A percentile compares a stretch with the other conserved stretches of the same genome.
Conservation (phyloP, 2,113 vertebrate genomes). For the Clupea harengus region DNA sequence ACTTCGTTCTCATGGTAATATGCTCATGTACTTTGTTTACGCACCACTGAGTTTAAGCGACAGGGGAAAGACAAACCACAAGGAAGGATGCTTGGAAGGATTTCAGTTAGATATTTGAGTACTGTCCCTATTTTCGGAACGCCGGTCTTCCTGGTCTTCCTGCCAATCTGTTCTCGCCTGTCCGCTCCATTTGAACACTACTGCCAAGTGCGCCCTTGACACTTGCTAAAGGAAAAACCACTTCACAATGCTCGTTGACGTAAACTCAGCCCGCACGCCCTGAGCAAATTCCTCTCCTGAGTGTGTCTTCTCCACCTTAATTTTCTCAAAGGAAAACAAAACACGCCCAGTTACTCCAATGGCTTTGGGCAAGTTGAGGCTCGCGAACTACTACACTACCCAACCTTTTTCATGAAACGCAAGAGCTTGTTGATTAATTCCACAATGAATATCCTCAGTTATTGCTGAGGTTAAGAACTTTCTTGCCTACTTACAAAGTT, state of each 20-base stretch:
- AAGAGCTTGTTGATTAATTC: neutral
- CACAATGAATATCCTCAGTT: neutral
- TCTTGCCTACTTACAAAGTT: neutral
- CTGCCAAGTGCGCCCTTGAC: neutral
- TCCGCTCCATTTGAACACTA: neutral
- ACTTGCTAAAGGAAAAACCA: neutral
- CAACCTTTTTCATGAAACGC: neutral
- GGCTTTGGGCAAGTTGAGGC: neutral
- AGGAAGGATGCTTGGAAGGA: constrained; percentile 13
- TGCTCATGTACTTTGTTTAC: neutral
- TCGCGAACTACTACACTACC: neutral
- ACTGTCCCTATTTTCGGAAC: neutral
- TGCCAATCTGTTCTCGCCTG: constrained; percentile 1
- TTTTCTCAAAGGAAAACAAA: neutral
- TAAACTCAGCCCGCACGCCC: neutral
- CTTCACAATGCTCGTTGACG: neutral
- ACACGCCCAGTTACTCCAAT: neutral
- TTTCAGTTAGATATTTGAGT: constrained; percentile 4
- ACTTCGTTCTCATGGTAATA: neutral
- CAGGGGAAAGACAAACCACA: neutral
- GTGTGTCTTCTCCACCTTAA: neutral
- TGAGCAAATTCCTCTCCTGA: neutral
- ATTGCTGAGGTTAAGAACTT: neutral
- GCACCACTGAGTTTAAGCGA: neutral
- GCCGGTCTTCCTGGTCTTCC: neutral